Base-by-base conservation (phyloP, 2,888 invertebrate species). In the Drosophila mimetica region DNA sequence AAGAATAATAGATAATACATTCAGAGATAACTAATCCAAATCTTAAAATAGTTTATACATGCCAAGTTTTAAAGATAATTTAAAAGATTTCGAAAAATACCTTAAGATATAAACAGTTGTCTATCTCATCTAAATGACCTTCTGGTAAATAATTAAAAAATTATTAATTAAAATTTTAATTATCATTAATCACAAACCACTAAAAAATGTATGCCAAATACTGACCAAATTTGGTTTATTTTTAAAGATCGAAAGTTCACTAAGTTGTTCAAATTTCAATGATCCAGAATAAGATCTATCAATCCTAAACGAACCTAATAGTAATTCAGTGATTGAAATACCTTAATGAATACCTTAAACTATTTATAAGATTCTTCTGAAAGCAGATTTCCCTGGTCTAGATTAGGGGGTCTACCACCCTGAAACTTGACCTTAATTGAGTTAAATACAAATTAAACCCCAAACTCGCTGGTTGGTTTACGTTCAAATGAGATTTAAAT, bases 321-420 rank as follows among this genome's bases (percentile, higher is more conserved):
- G 8, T 7, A 30, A 25, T 32, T 34, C 8, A 13, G 25, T 25
- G 1, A 14, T 36, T 32, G 13, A 34, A 28, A 22, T 18, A 30
- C 32, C 18, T 8, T 25, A 42, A 20, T 28, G 20, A 37, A 30
- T 39, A 14, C 55, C 16, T n/a, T 55, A n/a, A 11, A 8, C 32
- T 28, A 18, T 41, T 41, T 25, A 11, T 11, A 13, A 28, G n/a
- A 22, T 81, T 67, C 55, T 48, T n/a, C 64, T 30, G 58, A 81
- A 74, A 71, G 52, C 46, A 9, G 78, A 84, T 81, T 77, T 71
- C 50, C 47, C 30, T 59, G 46, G 22, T 41, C 20, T 44, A 44
- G 64, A 66, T 74, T 30, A 71, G 50, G 14, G 36, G 14, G 28
- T 9, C 14, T 25, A 7, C 8, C 34, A 8, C 25, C 32, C 25